phyloP scores from a whole-genome alignment of 2,113 vertebrate species.

The Pteruthius melanotis region DNA sequence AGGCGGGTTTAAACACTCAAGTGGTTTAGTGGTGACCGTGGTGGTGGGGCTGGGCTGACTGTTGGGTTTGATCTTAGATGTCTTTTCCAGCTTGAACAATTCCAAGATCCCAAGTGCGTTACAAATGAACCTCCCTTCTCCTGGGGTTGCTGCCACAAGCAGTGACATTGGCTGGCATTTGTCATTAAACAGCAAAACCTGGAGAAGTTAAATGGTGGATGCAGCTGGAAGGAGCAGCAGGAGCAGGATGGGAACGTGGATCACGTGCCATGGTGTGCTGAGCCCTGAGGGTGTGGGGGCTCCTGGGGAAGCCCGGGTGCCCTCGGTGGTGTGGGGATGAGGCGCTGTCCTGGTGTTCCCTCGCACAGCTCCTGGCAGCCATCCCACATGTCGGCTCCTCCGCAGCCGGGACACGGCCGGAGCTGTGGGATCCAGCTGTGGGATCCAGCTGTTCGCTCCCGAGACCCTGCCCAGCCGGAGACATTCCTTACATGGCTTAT shows the following conservation, averaged over 20 bases:
- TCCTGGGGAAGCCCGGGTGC: not conserved
- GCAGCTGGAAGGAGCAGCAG: not conserved
- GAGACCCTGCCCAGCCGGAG: not conserved
- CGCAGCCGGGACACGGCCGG: rapidly evolving
- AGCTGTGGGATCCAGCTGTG: not conserved
- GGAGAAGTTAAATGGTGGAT: not conserved
- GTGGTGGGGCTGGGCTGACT: not conserved
- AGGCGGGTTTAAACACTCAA: not conserved
- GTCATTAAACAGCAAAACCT: not conserved
- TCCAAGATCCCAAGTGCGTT: rapidly evolving
- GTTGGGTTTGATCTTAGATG: not conserved
- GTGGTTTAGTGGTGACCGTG: not conserved
- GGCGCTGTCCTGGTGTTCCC: rapidly evolving
- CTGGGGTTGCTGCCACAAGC: not conserved
- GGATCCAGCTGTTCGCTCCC: not conserved
- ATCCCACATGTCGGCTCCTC: not conserved
- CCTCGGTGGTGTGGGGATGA: rapidly evolving
- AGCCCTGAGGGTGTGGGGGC: not conserved
- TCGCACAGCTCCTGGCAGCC: not conserved
- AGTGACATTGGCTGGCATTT: not conserved
- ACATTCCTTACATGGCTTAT: not conserved
- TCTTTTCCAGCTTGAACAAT: not conserved
- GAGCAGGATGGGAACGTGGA: not conserved
- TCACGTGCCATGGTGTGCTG: rapidly evolving
- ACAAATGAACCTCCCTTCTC: not conserved